Base-by-base conservation (phyloP, 2,113 vertebrate species). In the Martes martes region DNA sequence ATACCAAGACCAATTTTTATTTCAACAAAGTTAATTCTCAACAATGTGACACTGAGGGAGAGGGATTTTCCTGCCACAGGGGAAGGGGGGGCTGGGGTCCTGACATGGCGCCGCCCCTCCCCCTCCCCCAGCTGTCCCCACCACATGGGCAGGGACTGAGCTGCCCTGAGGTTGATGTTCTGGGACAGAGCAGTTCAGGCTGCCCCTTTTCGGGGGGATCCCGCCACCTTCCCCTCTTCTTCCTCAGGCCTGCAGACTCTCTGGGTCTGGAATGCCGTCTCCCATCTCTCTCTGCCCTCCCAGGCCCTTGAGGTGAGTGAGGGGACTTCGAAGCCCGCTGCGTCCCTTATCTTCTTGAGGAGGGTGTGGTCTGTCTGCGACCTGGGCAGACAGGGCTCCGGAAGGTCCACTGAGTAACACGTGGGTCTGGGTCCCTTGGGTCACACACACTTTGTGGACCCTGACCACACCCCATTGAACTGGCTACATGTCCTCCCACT, bases 1-100 rank as follows among this genome's bases (percentile, higher is more conserved):
- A 98, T 98, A 97, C 98, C 98, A 98, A 98, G 96, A 98, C 98
- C 98, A 98, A 98, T 98, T 98, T 98, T 98, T 98, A 98, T 98
- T 98, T 98, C 98, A 98, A 98, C 98, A 98, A 98, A 98, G 97
- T 94, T 98, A 98, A 98, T 98, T 96, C 98, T 97, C 96, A 97
- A 98, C 97, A 96, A 98, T 96, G 96, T 98, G 97, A 98, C 96
- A 96, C 97, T 42, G 84, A 95, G 79, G 95, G 94, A 95, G 94
- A 85, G 93, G 98, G 97, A 97, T 98, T 97, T 98, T 83, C 91
- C 82, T 89, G 78, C 84, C 55, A 15, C 23, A 26, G 69, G 11
- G 90, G 79, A 65, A 42, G 47, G 39, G 52, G 69, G 39, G 45
- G n/a, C 1, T 0, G 50, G 69, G 59, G 83, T 85, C 94, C 59